A percentile compares a stretch with the other conserved stretches of the same genome.
Evolutionary conservation across 2,797 vertebrate genomes (phyloP).

Genomic region (Masticophis lateralis): DNA sequence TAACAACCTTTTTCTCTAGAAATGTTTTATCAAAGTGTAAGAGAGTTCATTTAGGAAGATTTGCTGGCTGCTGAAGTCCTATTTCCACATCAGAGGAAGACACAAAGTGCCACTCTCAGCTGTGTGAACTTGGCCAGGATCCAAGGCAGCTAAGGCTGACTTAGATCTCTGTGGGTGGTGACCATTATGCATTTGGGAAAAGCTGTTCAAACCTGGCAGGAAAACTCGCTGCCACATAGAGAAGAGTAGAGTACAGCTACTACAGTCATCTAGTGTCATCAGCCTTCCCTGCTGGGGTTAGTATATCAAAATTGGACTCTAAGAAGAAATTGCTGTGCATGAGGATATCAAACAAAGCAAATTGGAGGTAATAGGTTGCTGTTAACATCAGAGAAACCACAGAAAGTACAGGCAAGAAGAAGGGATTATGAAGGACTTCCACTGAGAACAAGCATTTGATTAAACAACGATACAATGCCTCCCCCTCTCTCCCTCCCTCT

Average conservation of each 20-base stretch:
- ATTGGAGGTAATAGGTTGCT: conserved; percentile 70
- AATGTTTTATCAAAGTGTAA: conserved; percentile 44
- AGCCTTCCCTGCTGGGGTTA: conserved; percentile 72
- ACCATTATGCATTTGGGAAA: conserved; percentile 66
- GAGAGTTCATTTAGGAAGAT: conserved; percentile 64
- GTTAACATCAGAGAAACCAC: conserved; percentile 65
- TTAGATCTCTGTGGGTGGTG: conserved; percentile 74
- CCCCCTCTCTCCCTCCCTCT: background rate
- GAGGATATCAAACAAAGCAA: conserved; percentile 73
- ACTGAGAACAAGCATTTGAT: conserved; percentile 64
- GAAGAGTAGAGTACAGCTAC: conserved; percentile 66
- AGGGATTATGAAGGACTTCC: conserved; percentile 62
- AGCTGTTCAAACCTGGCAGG: conserved; percentile 69
- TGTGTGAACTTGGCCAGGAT: conserved; percentile 65
- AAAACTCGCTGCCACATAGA: conserved; percentile 69
- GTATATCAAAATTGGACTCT: conserved; percentile 62
- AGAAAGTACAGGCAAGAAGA: conserved; percentile 43
- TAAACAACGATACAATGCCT: conserved; percentile 56
- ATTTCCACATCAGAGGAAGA: conserved; percentile 69
- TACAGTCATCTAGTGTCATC: conserved; percentile 73
- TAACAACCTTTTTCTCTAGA: conserved; percentile 49
- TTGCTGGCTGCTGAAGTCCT: conserved; percentile 64
- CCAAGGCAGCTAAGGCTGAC: conserved; percentile 64
- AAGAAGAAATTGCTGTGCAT: conserved; percentile 53
- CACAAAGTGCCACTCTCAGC: conserved; percentile 67